phyloP scores from a whole-genome alignment of 1,140 invertebrate species.

The Drosophila lacteicornis region DNA sequence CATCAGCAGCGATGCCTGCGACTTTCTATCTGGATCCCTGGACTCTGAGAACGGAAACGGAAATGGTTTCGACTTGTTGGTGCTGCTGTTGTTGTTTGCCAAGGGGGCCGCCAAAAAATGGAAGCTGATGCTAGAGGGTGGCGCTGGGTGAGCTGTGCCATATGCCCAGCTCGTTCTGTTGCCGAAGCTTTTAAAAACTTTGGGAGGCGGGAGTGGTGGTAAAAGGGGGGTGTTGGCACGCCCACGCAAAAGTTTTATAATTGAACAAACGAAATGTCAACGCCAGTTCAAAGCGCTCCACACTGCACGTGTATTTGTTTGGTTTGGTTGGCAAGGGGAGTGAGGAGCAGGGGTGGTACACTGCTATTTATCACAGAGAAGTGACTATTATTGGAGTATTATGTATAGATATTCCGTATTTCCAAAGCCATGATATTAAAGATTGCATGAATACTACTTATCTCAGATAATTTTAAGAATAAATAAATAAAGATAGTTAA shows the following conservation, averaged over 20 bases:
- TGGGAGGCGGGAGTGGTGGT: conserved; percentile 9
- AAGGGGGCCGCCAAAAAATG: conserved; percentile 25
- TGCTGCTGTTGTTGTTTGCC: conserved; percentile 44
- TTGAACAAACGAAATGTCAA: conserved; percentile 82
- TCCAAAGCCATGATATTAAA: too few species aligned
- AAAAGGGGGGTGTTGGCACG: conserved; percentile 17
- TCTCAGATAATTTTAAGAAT: too few species aligned
- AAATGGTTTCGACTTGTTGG: conserved; percentile 62
- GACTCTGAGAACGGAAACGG: conserved; percentile 70
- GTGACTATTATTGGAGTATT: neutral
- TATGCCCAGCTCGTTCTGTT: conserved; percentile 67
- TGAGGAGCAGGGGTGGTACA: neutral
- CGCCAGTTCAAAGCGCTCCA: conserved; percentile 67
- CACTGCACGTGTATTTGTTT: conserved; percentile 28
- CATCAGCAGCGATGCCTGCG: neutral
- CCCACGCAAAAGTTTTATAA: conserved; percentile 77
- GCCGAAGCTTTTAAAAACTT: conserved; percentile 79
- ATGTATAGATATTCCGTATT: too few species aligned
- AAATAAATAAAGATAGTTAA: too few species aligned
- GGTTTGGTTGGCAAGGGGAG: conserved; percentile 1
- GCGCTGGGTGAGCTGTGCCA: conserved; percentile 53
- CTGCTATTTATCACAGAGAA: neutral
- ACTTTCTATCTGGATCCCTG: conserved; percentile 14
- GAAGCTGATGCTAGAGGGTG: conserved; percentile 20
- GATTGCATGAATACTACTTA: too few species aligned